A percentile compares a stretch with the other conserved stretches of the same genome.
These are phyloP conservation scores for Phalacrocorax pelagicus DNA, from an alignment of 2,113 vertebrate genomes.

Conservation along the genomic window DNA sequence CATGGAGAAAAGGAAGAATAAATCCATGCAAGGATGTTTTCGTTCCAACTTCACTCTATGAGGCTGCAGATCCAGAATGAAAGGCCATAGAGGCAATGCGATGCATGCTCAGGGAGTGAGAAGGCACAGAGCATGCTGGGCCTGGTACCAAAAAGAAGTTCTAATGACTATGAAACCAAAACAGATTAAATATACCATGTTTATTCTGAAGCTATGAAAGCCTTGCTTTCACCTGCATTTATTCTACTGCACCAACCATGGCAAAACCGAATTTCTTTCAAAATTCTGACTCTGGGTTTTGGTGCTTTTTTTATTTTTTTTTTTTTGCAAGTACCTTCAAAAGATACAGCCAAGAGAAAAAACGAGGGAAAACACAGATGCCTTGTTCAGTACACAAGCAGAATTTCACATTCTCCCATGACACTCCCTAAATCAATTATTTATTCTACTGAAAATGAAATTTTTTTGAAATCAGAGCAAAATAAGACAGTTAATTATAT, in stretches of 20 bases:
- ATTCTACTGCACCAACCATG: accelerated
- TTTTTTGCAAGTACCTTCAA: background rate
- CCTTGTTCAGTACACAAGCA: background rate
- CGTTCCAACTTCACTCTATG: background rate
- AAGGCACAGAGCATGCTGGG: background rate
- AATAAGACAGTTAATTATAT: background rate
- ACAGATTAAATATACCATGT: background rate
- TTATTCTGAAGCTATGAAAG: background rate
- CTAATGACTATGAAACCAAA: background rate
- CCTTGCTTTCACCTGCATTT: background rate
- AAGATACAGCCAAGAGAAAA: background rate
- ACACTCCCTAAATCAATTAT: background rate
- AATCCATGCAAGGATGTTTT: background rate
- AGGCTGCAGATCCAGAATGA: background rate
- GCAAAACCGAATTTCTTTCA: background rate
- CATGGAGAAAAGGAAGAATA: background rate
- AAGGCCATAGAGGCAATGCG: background rate
- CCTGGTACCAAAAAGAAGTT: background rate
- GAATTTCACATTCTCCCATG: background rate
- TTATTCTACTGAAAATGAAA: background rate
- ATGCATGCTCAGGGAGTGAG: accelerated
- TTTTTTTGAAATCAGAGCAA: background rate
- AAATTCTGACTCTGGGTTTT: background rate
- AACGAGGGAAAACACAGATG: background rate
- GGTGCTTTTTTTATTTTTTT: no score